Evolutionary conservation across 1,140 invertebrate genomes (phyloP).

Genomic region (Hylaeus anthracinus): DNA sequence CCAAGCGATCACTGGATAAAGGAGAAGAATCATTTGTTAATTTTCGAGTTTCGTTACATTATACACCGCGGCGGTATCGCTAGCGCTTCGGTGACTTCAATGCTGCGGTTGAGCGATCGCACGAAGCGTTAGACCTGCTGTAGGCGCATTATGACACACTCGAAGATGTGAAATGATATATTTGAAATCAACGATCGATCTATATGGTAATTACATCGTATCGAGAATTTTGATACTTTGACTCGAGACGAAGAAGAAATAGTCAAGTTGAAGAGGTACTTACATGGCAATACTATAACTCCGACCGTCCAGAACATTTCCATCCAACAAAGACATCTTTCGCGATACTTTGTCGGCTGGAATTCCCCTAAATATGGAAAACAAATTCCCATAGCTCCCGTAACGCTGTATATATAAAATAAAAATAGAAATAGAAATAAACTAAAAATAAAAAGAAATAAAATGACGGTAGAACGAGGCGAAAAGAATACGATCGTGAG

Average conservation of each 20-base stretch:
- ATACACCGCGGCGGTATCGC: neutral
- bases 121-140: neutral
- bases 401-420: conserved; percentile 81
- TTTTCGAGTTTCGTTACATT: neutral
- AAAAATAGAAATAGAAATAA: conserved; percentile 25
- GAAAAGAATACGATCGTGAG: neutral
- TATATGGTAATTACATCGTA: too few relatives aligned
- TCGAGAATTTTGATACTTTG: too few relatives aligned
- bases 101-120: neutral
- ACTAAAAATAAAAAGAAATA: neutral
- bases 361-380: conserved; percentile 90
- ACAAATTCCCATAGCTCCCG: conserved; percentile 89
- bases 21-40: neutral
- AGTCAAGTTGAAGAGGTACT: conserved; percentile 55
- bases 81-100: neutral
- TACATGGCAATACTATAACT: conserved; percentile 86
- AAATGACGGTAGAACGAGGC: neutral
- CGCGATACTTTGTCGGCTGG: conserved; percentile 87
- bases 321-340: conserved; percentile 90
- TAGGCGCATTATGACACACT: neutral
- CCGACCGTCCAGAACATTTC: conserved; percentile 90
- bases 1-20: conserved; percentile 85
- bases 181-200: too few relatives aligned
- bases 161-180: neutral
- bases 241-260: neutral